Percentiles rank a stretch among this genome's conserved stretches.
Evolutionary conservation across 2,888 invertebrate genomes (phyloP).

Genomic region (Napeogenes inachia): DNA sequence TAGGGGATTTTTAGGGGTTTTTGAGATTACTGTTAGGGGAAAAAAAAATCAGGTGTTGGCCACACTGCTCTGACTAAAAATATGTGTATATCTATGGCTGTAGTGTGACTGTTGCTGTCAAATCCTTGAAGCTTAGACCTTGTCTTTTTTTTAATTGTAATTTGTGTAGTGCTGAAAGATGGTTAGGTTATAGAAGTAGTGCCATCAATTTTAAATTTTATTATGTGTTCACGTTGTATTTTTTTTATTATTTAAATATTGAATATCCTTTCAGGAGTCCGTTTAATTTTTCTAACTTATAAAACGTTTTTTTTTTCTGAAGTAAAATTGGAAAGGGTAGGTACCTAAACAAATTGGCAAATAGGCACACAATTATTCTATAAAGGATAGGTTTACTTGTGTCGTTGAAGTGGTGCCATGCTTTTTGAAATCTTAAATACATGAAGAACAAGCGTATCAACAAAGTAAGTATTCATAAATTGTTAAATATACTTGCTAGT

Average conservation of each 20-base stretch:
- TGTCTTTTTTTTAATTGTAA: not conserved
- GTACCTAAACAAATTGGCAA: conserved; percentile 28
- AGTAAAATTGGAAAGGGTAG: conserved; percentile 21
- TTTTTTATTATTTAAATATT: not conserved
- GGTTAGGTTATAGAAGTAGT: conserved; percentile 19
- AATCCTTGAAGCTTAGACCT: not conserved
- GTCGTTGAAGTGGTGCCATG: conserved; percentile 23
- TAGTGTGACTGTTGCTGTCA: not conserved
- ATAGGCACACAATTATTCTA: conserved; percentile 23
- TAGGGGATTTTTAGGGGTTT: too few relatives aligned
- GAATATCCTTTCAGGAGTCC: not conserved
- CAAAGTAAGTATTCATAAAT: conserved; percentile 1
- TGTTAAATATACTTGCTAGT: not conserved
- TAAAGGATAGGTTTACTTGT: conserved; percentile 9
- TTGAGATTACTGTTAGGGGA: too few relatives aligned
- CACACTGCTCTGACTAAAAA: too few relatives aligned
- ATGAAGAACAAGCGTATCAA: not conserved
- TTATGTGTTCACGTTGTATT: not conserved
- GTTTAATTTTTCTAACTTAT: not conserved
- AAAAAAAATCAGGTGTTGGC: too few relatives aligned
- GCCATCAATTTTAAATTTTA: conserved; percentile 12
- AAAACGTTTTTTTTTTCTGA: not conserved
- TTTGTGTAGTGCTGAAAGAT: conserved; percentile 13
- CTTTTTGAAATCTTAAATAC: conserved; percentile 14
- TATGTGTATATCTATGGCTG: not conserved